phyloP scores from a whole-genome alignment of 2,113 vertebrate genomes.

The Mustela nigripes region DNA sequence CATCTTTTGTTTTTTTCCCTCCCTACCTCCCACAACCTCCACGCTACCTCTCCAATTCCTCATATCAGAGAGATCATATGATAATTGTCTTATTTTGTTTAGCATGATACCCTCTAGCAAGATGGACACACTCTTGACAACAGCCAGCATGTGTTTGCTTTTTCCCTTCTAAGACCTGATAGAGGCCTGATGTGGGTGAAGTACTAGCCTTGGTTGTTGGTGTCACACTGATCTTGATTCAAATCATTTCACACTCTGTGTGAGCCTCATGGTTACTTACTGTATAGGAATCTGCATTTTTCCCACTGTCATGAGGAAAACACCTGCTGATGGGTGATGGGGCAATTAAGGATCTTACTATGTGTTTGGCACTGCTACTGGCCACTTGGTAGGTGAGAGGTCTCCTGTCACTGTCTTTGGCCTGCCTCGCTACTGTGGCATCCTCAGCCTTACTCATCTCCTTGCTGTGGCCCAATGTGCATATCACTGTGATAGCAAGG shows the following conservation, averaged over 20 bases:
- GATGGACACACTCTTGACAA: not conserved
- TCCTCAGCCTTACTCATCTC: not conserved
- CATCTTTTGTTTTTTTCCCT: too few relatives aligned
- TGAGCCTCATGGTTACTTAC: not conserved
- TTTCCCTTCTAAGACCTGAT: not conserved
- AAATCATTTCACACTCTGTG: not conserved
- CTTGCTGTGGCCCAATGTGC: not conserved
- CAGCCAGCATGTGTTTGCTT: not conserved
- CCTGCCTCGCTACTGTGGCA: fast-evolving
- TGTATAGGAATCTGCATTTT: not conserved
- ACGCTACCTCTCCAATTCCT: too few relatives aligned
- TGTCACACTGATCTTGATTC: not conserved
- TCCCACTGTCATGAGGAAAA: not conserved
- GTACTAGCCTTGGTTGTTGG: not conserved
- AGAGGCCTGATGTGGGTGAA: not conserved
- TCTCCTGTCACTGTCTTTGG: not conserved
- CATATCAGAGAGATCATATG: too few relatives aligned
- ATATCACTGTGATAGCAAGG: not conserved
- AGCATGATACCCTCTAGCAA: not conserved
- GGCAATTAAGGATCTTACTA: not conserved
- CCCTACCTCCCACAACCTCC: too few relatives aligned
- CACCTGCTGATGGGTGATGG: not conserved
- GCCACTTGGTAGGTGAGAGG: not conserved
- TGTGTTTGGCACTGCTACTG: not conserved
- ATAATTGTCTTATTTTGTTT: too few relatives aligned